phyloP scores from a whole-genome alignment of 2,797 vertebrate genomes.

The Neosilurus hyrtlii region DNA sequence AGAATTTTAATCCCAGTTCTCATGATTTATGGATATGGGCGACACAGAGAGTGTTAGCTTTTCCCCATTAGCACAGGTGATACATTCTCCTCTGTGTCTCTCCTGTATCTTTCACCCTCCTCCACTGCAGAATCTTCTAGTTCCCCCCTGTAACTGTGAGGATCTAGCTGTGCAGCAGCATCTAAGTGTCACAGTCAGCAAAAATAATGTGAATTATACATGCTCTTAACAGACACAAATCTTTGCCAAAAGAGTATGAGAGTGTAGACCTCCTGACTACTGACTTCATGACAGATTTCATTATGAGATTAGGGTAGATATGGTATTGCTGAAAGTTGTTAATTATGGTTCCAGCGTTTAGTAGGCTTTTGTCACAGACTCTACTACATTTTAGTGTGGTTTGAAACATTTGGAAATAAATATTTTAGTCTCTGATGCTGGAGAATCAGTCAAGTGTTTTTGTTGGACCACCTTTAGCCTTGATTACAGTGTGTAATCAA shows the following conservation, averaged over 20 bases:
- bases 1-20: too few relatives aligned
- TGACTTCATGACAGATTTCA: slow-evolving; percentile 11
- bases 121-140: background rate
- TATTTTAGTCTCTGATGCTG: background rate
- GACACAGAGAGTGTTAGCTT: background rate
- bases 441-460: too few relatives aligned
- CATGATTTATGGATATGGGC: background rate
- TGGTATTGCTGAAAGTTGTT: background rate
- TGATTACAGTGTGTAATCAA: too few relatives aligned
- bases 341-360: background rate
- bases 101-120: background rate
- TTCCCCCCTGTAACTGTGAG: slow-evolving; percentile 44
- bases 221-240: slow-evolving; percentile 67
- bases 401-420: background rate
- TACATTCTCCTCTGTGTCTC: background rate
- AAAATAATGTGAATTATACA: slow-evolving; percentile 72
- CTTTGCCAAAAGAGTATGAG: background rate
- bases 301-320: background rate
- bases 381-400: background rate
- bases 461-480: too few relatives aligned
- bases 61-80: background rate
- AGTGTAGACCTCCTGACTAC: background rate
- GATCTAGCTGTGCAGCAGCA: background rate
- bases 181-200: slow-evolving; percentile 65
- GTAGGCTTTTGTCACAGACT: background rate